phyloP scores from a whole-genome alignment of 2,113 vertebrate genomes.

The Tychaedon coryphoeus region DNA sequence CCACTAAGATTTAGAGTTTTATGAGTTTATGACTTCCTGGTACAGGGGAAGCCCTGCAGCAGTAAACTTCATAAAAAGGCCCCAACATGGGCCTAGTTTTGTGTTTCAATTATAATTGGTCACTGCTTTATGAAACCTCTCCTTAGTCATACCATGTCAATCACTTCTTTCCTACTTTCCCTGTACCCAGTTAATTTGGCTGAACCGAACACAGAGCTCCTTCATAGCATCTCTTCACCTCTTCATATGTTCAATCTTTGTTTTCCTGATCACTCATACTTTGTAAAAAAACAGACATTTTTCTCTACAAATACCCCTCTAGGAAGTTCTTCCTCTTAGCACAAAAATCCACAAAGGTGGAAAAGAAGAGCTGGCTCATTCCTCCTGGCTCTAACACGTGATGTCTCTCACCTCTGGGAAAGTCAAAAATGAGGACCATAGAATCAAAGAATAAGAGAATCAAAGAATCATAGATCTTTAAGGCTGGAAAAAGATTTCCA shows the following conservation, averaged over 20 bases:
- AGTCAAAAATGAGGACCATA: neutral
- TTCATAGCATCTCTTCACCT: neutral
- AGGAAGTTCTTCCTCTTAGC: neutral
- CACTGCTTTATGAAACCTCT: neutral
- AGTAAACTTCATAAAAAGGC: neutral
- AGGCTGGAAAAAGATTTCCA: neutral
- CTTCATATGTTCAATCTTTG: neutral
- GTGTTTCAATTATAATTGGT: neutral
- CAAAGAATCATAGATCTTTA: neutral
- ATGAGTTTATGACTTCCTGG: neutral
- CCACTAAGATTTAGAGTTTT: neutral
- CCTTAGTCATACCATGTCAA: neutral
- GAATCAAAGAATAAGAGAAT: neutral
- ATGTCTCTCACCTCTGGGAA: neutral
- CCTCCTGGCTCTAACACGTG: neutral
- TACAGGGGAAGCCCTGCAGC: neutral
- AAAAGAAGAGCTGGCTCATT: neutral
- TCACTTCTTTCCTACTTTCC: neutral
- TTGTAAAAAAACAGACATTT: neutral
- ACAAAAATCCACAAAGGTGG: neutral
- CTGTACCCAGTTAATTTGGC: rapidly evolving
- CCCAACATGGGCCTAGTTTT: neutral
- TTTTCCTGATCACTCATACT: neutral
- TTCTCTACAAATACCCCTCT: neutral
- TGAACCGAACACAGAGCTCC: neutral